Conservation (phyloP, 2,797 vertebrate species). For the Decapterus maruadsi region DNA sequence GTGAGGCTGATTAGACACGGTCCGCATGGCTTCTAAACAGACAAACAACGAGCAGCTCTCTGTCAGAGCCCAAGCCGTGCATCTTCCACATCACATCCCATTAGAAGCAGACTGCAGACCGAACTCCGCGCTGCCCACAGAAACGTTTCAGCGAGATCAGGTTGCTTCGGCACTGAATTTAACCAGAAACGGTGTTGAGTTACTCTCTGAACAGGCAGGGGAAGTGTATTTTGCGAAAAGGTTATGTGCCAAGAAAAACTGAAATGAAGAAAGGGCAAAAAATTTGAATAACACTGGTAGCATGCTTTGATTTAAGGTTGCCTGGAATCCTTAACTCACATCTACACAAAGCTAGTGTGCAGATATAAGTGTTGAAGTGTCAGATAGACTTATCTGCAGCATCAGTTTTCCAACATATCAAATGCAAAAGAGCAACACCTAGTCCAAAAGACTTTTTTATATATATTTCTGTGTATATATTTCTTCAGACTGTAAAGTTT, state of each 20-base stretch:
- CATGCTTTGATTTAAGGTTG: slow-evolving; percentile 42
- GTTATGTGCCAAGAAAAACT: slow-evolving; percentile 54
- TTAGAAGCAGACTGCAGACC: slow-evolving; percentile 26
- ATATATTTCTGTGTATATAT: slow-evolving; percentile 10
- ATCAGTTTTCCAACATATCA: slow-evolving; percentile 26
- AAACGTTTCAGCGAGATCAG: slow-evolving; percentile 59
- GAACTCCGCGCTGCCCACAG: slow-evolving; percentile 48
- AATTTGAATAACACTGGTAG: slow-evolving; percentile 45
- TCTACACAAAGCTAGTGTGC: slow-evolving; percentile 28
- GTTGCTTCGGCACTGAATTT: slow-evolving; percentile 49
- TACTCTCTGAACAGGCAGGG: slow-evolving; percentile 42
- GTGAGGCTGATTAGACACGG: slow-evolving; percentile 59
- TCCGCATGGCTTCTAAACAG: slow-evolving; percentile 57
- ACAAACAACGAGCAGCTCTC: slow-evolving; percentile 49
- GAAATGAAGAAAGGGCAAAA: slow-evolving; percentile 51
- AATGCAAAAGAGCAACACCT: slow-evolving; percentile 21
- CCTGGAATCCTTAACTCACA: slow-evolving; percentile 33
- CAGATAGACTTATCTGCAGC: slow-evolving; percentile 33
- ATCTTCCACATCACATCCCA: slow-evolving; percentile 41
- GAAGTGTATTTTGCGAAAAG: slow-evolving; percentile 54
- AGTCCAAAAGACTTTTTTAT: not conserved
- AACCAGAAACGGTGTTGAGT: slow-evolving; percentile 45
- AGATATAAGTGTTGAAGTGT: slow-evolving; percentile 33
- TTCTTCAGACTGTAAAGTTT: not conserved
- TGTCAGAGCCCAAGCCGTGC: slow-evolving; percentile 6